Evolutionary conservation across 2,797 vertebrate genomes (phyloP).

Genomic region (Harpagifer antarcticus): DNA sequence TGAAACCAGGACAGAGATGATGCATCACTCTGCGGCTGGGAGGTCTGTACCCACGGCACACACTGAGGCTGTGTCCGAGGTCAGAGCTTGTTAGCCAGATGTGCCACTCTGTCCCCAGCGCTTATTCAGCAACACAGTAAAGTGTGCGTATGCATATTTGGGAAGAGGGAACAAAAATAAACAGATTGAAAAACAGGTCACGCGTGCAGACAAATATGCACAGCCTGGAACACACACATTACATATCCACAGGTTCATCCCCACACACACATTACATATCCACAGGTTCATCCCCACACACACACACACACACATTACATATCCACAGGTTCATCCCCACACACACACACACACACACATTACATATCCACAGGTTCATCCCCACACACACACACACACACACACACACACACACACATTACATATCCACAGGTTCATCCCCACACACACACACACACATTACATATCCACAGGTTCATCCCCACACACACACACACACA

Average conservation of each 20-base stretch:
- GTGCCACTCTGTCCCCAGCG: conserved; percentile 8
- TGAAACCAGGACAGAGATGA: conserved; percentile 18
- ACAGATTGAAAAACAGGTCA: conserved; percentile 60
- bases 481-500: conserved; percentile 27
- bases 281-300: conserved; percentile 25
- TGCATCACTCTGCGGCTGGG: conserved; percentile 41
- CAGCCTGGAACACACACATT: conserved; percentile 37
- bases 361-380: conserved; percentile 26
- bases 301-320: conserved; percentile 34
- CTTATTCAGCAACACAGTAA: conserved; percentile 18
- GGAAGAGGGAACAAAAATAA: background rate
- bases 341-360: conserved; percentile 37
- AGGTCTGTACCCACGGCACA: conserved; percentile 10
- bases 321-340: conserved; percentile 25
- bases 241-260: conserved; percentile 26
- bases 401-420: conserved; percentile 39
- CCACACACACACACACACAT: conserved; percentile 32
- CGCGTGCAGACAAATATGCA: conserved; percentile 38
- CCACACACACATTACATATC: conserved; percentile 12
- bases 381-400: no score
- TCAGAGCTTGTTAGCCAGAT: conserved; percentile 39
- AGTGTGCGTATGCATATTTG: conserved; percentile 11
- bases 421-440: conserved; percentile 26
- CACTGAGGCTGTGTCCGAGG: conserved; percentile 15
- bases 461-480: conserved; percentile 26